These are phyloP conservation scores for Sylvilagus floridanus DNA, from an alignment of 2,797 vertebrate genomes.

Conservation along the genomic window DNA sequence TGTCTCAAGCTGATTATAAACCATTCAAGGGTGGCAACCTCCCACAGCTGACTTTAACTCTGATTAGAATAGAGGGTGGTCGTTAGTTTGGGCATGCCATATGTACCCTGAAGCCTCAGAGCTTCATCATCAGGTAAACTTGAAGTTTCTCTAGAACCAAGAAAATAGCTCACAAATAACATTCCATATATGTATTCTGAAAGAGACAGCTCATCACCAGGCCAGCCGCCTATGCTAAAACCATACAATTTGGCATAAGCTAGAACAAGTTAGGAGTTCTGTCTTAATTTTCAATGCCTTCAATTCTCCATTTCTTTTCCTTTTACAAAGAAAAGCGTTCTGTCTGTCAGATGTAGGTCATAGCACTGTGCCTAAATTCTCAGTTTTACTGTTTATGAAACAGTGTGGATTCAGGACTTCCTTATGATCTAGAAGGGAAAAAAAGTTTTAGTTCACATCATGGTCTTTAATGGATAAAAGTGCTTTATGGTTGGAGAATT, in stretches of 20 bases:
- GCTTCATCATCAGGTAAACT: conserved; percentile 56
- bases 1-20: conserved; percentile 88
- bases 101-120: conserved; percentile 51
- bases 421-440: neutral
- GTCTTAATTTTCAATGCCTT: conserved; percentile 31
- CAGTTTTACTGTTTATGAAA: conserved; percentile 34
- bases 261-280: neutral
- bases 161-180: conserved; percentile 32
- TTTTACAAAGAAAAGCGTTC: conserved; percentile 29
- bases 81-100: conserved; percentile 66
- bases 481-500: neutral
- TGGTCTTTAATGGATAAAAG: neutral
- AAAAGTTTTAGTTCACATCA: neutral
- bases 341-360: neutral
- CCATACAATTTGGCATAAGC: neutral
- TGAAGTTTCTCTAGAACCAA: conserved; percentile 49
- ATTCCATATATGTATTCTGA: conserved; percentile 42
- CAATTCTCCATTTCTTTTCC: neutral
- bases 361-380: neutral
- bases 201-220: conserved; percentile 19
- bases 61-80: conserved; percentile 77
- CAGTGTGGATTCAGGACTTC: neutral
- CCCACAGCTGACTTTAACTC: conserved; percentile 86
- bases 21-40: conserved; percentile 86
- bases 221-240: conserved; percentile 9